Conservation (phyloP, 2,888 invertebrate genomes). For the Furcula furcula region DNA sequence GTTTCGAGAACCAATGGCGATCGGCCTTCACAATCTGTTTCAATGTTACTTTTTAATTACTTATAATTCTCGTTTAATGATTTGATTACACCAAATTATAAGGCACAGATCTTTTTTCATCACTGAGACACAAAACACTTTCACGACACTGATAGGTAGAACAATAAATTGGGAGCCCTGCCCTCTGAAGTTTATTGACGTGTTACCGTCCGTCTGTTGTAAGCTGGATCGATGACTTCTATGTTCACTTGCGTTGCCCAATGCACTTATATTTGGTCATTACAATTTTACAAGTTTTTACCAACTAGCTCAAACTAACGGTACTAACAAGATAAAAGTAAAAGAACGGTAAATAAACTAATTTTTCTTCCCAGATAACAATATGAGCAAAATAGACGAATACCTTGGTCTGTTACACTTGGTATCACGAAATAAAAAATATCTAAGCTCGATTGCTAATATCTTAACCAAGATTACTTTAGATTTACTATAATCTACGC, state of each 20-base stretch:
- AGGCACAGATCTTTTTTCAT: slow-evolving; percentile 33
- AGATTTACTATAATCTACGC: slow-evolving; percentile 79
- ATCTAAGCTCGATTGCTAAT: slow-evolving; percentile 65
- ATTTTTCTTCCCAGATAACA: slow-evolving; percentile 51
- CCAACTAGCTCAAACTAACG: slow-evolving; percentile 54
- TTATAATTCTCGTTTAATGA: slow-evolving; percentile 7
- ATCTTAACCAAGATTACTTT: slow-evolving; percentile 73
- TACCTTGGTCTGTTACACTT: slow-evolving; percentile 92
- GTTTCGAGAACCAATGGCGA: slow-evolving; percentile 26
- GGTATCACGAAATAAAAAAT: slow-evolving; percentile 76
- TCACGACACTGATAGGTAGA: slow-evolving; percentile 63
- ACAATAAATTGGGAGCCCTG: slow-evolving; percentile 64
- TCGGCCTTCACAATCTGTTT: slow-evolving; percentile 39
- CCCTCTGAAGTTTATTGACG: slow-evolving; percentile 77
- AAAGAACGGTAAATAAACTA: slow-evolving; percentile 75
- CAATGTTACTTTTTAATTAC: slow-evolving; percentile 10
- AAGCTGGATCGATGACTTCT: slow-evolving; percentile 69
- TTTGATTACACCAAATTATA: slow-evolving; percentile 8
- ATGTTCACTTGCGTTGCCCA: slow-evolving; percentile 35
- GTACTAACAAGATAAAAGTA: slow-evolving; percentile 58
- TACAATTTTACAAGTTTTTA: slow-evolving; percentile 24
- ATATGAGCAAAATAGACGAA: slow-evolving; percentile 74
- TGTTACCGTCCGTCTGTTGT: slow-evolving; percentile 76
- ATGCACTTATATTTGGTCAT: slow-evolving; percentile 27
- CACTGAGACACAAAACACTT: slow-evolving; percentile 54